These are phyloP conservation scores for Diogma glabrata DNA, from an alignment of 2,888 invertebrate species.

Conservation along the genomic window DNA sequence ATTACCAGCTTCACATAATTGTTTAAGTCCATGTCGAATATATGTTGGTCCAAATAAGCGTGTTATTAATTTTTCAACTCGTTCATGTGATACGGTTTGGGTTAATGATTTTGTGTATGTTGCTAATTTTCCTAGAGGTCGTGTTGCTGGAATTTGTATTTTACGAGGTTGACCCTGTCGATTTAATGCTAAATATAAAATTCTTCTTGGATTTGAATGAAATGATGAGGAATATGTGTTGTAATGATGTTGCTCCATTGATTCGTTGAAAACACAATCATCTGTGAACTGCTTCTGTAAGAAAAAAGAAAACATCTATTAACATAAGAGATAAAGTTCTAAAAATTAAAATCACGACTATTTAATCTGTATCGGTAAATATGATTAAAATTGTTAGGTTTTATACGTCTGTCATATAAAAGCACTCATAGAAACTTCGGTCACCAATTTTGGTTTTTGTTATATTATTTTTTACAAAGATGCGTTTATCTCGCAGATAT, in stretches of 20 bases:
- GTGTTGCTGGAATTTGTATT: conserved; percentile 54
- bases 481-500: too few species aligned
- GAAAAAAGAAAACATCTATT: conserved; percentile 18
- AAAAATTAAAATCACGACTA: too few species aligned
- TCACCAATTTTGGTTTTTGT: too few species aligned
- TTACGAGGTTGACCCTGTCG: conserved; percentile 59
- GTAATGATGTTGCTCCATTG: conserved; percentile 72
- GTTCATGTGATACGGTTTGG: conserved; percentile 41
- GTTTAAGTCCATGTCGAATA: conserved; percentile 36
- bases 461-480: too few species aligned
- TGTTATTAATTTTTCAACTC: conserved; percentile 41
- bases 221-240: conserved; percentile 71
- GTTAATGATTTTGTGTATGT: conserved; percentile 62
- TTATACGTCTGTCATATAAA: too few species aligned
- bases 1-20: conserved; percentile 38
- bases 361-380: too few species aligned
- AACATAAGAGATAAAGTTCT: too few species aligned
- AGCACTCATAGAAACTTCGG: too few species aligned
- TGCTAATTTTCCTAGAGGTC: conserved; percentile 60
- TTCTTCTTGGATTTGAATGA: conserved; percentile 57
- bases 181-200: conserved; percentile 66
- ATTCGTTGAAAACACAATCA: conserved; percentile 79
- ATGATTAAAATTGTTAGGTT: too few species aligned
- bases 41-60: conserved; percentile 39
- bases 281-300: conserved; percentile 70